These are phyloP conservation scores for Philotrypesis tridentata DNA, from an alignment of 1,140 invertebrate species.

Conservation along the genomic window DNA sequence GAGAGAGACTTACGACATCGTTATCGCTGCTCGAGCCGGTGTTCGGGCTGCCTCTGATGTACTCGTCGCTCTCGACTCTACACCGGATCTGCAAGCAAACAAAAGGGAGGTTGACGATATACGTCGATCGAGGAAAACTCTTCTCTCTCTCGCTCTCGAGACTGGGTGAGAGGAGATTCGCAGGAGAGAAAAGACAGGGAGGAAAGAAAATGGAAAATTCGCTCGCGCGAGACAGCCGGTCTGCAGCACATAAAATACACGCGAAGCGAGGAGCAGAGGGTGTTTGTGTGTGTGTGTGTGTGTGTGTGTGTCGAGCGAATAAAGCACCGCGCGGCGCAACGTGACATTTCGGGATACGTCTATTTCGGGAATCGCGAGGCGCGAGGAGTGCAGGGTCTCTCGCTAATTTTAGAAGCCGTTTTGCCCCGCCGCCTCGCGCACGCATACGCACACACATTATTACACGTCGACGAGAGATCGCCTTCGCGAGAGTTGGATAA, in stretches of 20 bases:
- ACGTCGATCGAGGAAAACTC: no score
- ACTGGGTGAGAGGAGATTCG: no score
- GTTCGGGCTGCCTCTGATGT: slow-evolving; percentile 54
- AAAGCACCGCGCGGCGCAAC: not conserved
- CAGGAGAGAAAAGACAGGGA: not conserved
- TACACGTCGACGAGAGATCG: no score
- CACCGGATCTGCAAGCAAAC: slow-evolving; percentile 51
- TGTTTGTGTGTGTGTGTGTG: no score
- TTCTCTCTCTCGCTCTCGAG: no score
- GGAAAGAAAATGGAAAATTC: no score
- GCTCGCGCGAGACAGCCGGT: no score
- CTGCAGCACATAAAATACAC: no score
- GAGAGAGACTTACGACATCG: slow-evolving; percentile 58
- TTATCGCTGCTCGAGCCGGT: slow-evolving; percentile 55
- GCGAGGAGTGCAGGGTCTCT: slow-evolving; percentile 41
- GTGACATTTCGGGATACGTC: slow-evolving; percentile 23
- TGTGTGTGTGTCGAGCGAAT: no score
- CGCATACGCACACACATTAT: no score
- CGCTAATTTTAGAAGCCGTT: slow-evolving; percentile 46
- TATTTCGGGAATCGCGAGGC: slow-evolving; percentile 34
- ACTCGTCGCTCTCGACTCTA: slow-evolving; percentile 56
- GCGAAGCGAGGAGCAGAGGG: no score
- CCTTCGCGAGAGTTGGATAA: slow-evolving; percentile 54
- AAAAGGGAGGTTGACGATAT: no score
- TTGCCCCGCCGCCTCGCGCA: not conserved